phyloP scores from a whole-genome alignment of 2,797 vertebrate genomes.

The Pseudochromis fuscus region DNA sequence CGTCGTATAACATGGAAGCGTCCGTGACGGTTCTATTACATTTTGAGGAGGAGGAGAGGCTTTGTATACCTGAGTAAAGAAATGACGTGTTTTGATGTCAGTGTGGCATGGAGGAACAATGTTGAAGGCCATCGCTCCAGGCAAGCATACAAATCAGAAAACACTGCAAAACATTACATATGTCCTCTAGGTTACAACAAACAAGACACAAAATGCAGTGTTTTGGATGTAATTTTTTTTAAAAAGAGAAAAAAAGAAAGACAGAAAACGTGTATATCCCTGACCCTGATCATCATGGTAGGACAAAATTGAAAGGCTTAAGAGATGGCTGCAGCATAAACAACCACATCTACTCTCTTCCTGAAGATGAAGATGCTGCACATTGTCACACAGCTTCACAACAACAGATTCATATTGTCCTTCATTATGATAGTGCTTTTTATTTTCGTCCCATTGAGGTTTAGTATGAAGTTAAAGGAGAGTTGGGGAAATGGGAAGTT shows the following conservation, averaged over 20 bases:
- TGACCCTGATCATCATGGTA: constrained; percentile 65
- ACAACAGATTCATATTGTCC: constrained; percentile 25
- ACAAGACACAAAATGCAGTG: constrained; percentile 65
- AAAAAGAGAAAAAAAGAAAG: constrained; percentile 51
- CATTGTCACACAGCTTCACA: constrained; percentile 19
- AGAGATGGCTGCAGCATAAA: constrained; percentile 35
- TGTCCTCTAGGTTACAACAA: constrained; percentile 58
- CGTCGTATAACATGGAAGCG: constrained; percentile 24
- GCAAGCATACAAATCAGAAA: constrained; percentile 70
- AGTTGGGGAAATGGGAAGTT: too few relatives aligned
- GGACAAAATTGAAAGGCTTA: constrained; percentile 69
- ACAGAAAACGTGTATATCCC: too few relatives aligned
- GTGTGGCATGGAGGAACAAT: constrained; percentile 64
- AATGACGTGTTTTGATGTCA: constrained; percentile 73
- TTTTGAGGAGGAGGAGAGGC: constrained; percentile 48
- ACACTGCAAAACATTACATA: constrained; percentile 66
- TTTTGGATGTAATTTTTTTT: constrained; percentile 62
- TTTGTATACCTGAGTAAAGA: constrained; percentile 71
- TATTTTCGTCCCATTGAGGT: constrained; percentile 52
- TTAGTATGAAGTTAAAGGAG: constrained; percentile 21
- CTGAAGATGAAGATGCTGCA: constrained; percentile 7
- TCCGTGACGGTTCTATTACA: constrained; percentile 60
- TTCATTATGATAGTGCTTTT: constrained; percentile 26
- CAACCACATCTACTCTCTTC: constrained; percentile 16
- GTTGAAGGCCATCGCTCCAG: constrained; percentile 73